Evolutionary conservation across 2,113 vertebrate species (phyloP).

Genomic region (Mormyrus iriodes): DNA sequence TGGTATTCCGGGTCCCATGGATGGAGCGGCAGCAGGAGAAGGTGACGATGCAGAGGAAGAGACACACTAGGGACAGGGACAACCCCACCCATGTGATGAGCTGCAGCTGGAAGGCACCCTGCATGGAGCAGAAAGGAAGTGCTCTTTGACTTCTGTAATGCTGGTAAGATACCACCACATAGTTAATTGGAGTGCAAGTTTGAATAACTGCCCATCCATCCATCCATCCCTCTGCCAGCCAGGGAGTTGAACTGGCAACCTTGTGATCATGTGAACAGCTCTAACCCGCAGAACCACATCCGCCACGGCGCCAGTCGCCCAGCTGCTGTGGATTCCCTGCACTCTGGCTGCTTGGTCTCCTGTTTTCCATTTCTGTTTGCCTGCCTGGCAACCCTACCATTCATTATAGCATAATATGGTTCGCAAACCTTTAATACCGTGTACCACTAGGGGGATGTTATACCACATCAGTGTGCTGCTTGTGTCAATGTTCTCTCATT

Average conservation of each 20-base stretch:
- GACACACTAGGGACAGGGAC: conserved; percentile 66
- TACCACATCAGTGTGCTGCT: background rate
- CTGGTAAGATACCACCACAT: background rate
- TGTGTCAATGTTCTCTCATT: background rate
- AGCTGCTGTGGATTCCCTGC: no score
- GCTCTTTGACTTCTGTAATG: background rate
- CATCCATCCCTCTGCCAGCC: background rate
- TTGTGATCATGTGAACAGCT: background rate
- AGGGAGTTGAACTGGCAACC: background rate
- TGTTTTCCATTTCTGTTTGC: background rate
- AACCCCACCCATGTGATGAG: conserved; percentile 70
- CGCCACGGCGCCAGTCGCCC: background rate
- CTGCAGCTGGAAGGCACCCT: conserved; percentile 59
- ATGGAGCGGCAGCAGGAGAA: conserved; percentile 73
- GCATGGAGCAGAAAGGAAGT: background rate
- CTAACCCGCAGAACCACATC: background rate
- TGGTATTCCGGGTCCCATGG: conserved; percentile 74
- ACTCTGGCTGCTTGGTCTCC: background rate
- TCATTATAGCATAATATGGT: background rate
- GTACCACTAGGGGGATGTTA: background rate
- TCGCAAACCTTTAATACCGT: background rate
- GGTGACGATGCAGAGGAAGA: conserved; percentile 70
- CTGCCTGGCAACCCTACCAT: background rate
- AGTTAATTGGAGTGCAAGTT: background rate
- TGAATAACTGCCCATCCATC: background rate